Conservation (phyloP, 2,113 vertebrate species). For the Mionectes macconnelli region DNA sequence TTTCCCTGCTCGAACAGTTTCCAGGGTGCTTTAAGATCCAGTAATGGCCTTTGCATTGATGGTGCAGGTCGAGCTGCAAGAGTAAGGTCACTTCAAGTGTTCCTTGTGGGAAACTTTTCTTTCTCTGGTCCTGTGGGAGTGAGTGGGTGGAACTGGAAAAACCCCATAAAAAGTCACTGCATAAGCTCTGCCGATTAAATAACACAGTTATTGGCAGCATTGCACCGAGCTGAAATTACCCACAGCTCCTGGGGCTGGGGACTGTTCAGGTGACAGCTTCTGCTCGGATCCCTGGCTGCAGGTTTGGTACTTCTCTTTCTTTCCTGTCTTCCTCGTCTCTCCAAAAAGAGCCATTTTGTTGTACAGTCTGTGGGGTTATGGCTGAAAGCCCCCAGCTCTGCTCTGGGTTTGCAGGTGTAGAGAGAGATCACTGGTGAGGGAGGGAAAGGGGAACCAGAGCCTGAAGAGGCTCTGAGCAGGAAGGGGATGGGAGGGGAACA, state of each 20-base stretch:
- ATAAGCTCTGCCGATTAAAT: background rate
- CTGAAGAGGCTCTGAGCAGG: background rate
- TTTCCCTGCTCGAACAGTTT: background rate
- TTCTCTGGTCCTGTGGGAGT: background rate
- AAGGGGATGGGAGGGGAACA: background rate
- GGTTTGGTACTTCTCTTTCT: background rate
- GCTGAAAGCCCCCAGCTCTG: background rate
- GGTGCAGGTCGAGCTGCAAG: background rate
- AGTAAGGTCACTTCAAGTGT: background rate
- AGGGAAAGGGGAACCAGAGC: background rate
- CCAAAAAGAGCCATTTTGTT: background rate
- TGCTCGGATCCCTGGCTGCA: background rate
- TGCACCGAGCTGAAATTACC: background rate
- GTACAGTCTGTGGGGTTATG: background rate
- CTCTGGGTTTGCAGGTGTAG: background rate
- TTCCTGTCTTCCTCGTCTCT: background rate
- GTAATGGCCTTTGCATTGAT: background rate
- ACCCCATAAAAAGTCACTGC: background rate
- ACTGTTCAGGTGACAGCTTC: background rate
- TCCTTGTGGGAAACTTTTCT: background rate
- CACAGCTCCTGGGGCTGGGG: background rate
- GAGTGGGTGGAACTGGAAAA: constrained; percentile 27
- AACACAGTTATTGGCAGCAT: background rate
- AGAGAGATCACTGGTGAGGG: background rate
- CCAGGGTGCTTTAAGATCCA: background rate